Conservation (phyloP, 2,113 vertebrate genomes). For the Macroglossus sobrinus region DNA sequence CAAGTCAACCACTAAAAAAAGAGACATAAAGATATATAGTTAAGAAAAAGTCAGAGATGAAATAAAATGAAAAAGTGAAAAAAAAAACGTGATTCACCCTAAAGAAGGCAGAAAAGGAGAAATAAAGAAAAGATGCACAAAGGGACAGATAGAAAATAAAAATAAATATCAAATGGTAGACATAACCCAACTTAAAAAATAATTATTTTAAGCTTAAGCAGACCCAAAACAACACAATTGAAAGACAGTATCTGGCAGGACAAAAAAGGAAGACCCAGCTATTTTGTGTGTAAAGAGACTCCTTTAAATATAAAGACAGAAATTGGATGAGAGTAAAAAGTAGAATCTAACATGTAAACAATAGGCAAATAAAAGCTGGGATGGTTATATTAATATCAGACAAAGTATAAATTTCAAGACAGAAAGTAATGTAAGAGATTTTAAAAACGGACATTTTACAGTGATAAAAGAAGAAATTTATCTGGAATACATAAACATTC, state of each 20-base stretch:
- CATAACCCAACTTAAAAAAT: not conserved
- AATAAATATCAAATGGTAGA: not conserved
- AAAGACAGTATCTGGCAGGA: not conserved
- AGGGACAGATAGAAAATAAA: not conserved
- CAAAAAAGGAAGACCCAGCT: not conserved
- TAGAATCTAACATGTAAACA: not conserved
- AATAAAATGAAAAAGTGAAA: not conserved
- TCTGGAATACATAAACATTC: not conserved
- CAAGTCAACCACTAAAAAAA: not conserved
- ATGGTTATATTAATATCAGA: not conserved
- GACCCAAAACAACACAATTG: not conserved
- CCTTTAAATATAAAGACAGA: not conserved
- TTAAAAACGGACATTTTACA: not conserved
- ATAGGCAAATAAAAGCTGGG: not conserved
- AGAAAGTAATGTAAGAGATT: not conserved
- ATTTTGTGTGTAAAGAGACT: not conserved
- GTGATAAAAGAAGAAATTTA: not conserved
- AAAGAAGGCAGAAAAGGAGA: not conserved
- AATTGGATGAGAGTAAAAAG: not conserved
- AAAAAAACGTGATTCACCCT: not conserved
- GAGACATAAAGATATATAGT: not conserved
- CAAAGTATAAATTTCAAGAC: not conserved
- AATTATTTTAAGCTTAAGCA: not conserved
- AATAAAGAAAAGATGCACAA: not conserved
- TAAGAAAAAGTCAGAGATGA: not conserved